These are phyloP conservation scores for Pocillopora meandrina DNA, from an alignment of 92 coral and sea anemone species.

Conservation along the genomic window DNA sequence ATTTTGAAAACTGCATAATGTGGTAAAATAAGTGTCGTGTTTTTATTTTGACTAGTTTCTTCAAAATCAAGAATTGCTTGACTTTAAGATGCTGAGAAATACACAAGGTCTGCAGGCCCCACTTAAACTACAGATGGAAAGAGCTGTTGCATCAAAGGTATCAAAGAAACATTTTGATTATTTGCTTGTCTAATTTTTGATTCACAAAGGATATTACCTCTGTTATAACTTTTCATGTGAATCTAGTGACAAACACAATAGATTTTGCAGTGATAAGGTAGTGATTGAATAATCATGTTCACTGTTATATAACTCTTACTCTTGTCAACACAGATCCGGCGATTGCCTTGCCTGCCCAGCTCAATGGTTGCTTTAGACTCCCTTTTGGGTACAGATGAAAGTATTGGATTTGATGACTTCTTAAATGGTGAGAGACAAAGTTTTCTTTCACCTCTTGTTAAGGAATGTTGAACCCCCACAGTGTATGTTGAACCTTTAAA, in stretches of 20 bases:
- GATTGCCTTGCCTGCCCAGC: constrained; percentile 94
- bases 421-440: constrained; percentile 68
- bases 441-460: background rate
- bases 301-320: background rate
- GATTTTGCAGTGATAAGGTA: too few relatives aligned
- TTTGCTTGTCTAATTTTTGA: too few relatives aligned
- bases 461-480: too few relatives aligned
- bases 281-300: background rate
- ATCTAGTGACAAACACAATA: too few relatives aligned
- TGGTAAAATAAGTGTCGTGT: background rate
- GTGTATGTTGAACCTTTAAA: too few relatives aligned
- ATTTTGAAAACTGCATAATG: background rate
- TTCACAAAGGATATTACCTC: background rate
- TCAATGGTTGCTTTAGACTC: constrained; percentile 96
- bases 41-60: constrained; percentile 46
- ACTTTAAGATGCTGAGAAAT: constrained; percentile 90
- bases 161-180: background rate
- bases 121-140: constrained; percentile 89
- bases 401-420: constrained; percentile 91
- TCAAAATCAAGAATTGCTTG: constrained; percentile 85
- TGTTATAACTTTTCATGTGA: too few relatives aligned
- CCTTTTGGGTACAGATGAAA: constrained; percentile 88
- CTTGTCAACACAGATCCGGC: constrained; percentile 52
- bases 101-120: constrained; percentile 99
- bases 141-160: constrained; percentile 90